Evolutionary conservation across 2,888 invertebrate genomes (phyloP).

Genomic region (Hyalella azteca): DNA sequence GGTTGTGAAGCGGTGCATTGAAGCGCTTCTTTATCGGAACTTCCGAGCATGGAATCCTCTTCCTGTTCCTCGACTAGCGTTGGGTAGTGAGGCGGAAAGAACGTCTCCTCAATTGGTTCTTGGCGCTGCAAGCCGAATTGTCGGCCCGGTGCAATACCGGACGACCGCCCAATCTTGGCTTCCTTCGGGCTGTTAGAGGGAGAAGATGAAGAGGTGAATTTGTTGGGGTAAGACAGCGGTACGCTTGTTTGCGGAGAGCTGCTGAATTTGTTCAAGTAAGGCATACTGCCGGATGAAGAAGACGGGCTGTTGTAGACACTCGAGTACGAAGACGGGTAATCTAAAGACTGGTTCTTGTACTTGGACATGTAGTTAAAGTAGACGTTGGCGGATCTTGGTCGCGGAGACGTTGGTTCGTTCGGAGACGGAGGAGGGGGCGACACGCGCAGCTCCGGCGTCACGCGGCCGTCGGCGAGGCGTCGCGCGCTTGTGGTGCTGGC

Average conservation of each 20-base stretch:
- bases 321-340: slow-evolving; percentile 3
- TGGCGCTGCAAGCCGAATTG: slow-evolving; percentile 50
- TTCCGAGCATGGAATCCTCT: slow-evolving; percentile 39
- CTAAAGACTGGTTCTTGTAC: slow-evolving; percentile 21
- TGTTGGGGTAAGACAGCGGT: neutral
- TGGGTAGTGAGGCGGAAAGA: slow-evolving; percentile 53
- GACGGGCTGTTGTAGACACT: neutral
- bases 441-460: slow-evolving; percentile 1
- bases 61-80: slow-evolving; percentile 54
- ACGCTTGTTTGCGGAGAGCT: neutral
- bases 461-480: slow-evolving; percentile 19
- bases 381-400: slow-evolving; percentile 31
- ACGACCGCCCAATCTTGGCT: neutral
- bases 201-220: neutral
- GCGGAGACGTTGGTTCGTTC: slow-evolving; percentile 31
- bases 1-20: neutral
- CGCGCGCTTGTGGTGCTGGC: neutral
- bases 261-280: neutral
- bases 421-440: slow-evolving; percentile 9
- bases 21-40: neutral
- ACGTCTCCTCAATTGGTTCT: slow-evolving; percentile 51
- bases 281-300: neutral
- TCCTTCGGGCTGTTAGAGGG: neutral
- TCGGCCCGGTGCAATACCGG: slow-evolving; percentile 28
- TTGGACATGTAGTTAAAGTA: slow-evolving; percentile 33